These are phyloP conservation scores for Coccyzus lansbergi DNA, from an alignment of 2,797 vertebrate species.

Conservation along the genomic window DNA sequence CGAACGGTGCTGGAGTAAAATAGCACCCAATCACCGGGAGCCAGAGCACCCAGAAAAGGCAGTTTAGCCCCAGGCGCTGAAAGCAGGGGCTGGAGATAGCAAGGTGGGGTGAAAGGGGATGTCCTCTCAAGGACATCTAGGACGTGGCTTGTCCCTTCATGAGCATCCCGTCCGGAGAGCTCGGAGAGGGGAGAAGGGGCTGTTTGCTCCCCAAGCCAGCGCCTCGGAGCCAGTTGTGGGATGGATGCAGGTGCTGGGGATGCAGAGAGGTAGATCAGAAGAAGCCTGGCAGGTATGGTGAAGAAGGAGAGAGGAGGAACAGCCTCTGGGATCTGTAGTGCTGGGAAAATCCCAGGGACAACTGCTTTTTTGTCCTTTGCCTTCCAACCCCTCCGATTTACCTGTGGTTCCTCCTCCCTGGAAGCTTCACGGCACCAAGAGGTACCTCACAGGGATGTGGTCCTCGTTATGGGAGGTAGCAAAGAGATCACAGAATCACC, in stretches of 20 bases:
- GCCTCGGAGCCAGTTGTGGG: neutral
- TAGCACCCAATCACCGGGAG: slow-evolving; percentile 62
- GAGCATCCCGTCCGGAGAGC: neutral
- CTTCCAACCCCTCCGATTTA: accelerated
- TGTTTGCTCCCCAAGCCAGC: accelerated
- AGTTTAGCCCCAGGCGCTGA: neutral
- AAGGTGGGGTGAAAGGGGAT: accelerated
- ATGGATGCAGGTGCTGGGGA: accelerated
- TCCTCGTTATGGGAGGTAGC: accelerated
- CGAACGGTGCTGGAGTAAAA: slow-evolving; percentile 50
- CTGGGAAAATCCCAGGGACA: neutral
- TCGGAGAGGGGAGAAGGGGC: neutral
- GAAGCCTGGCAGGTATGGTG: neutral
- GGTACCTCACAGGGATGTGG: neutral
- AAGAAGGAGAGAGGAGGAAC: neutral
- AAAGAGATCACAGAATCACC: too few relatives aligned
- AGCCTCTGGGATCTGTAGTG: neutral
- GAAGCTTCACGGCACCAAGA: too few relatives aligned
- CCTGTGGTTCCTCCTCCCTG: accelerated
- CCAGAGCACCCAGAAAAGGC: neutral
- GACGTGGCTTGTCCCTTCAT: neutral
- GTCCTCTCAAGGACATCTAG: neutral
- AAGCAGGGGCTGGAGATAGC: neutral
- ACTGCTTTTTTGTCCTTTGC: accelerated
- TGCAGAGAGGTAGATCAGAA: neutral